Conservation (phyloP, 2,888 invertebrate genomes). For the Malachius bipustulatus region DNA sequence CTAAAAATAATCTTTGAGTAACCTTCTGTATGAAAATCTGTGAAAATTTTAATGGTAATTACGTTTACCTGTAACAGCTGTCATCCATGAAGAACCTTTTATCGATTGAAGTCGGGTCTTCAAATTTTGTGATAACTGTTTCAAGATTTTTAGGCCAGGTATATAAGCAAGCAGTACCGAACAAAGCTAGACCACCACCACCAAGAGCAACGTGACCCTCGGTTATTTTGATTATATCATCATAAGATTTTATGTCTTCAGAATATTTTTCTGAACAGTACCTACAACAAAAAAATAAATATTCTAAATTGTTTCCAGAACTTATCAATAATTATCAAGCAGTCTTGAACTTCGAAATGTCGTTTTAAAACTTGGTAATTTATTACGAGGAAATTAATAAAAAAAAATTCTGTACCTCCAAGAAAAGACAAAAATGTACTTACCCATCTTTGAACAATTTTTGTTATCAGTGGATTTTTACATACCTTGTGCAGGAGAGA, state of each 20-base stretch:
- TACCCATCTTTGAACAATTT: too few species aligned
- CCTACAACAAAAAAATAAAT: slow-evolving; percentile 11
- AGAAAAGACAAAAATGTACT: too few species aligned
- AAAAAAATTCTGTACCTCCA: too few species aligned
- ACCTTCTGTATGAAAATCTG: slow-evolving; percentile 2
- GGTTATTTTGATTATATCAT: slow-evolving; percentile 55
- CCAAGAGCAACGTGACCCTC: slow-evolving; percentile 84
- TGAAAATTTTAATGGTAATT: background rate
- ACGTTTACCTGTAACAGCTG: slow-evolving; percentile 64
- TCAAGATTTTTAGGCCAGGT: slow-evolving; percentile 71
- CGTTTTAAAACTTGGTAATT: too few species aligned
- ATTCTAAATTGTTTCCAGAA: background rate
- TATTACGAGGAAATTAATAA: too few species aligned
- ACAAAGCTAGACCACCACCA: slow-evolving; percentile 81
- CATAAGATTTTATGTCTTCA: slow-evolving; percentile 51
- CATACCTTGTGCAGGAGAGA: slow-evolving; percentile 76
- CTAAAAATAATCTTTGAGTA: slow-evolving; percentile 33
- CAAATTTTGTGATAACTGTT: slow-evolving; percentile 51
- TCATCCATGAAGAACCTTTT: slow-evolving; percentile 71
- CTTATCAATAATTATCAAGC: slow-evolving; percentile 4
- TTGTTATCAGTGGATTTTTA: too few species aligned
- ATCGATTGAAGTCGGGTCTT: slow-evolving; percentile 54
- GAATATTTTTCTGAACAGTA: slow-evolving; percentile 23
- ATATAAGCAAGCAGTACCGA: slow-evolving; percentile 81
- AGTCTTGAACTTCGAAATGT: too few species aligned